A percentile compares a stretch with the other conserved stretches of the same genome.
phyloP scores from a whole-genome alignment of 2,113 vertebrate species.

The Pteronura brasiliensis region DNA sequence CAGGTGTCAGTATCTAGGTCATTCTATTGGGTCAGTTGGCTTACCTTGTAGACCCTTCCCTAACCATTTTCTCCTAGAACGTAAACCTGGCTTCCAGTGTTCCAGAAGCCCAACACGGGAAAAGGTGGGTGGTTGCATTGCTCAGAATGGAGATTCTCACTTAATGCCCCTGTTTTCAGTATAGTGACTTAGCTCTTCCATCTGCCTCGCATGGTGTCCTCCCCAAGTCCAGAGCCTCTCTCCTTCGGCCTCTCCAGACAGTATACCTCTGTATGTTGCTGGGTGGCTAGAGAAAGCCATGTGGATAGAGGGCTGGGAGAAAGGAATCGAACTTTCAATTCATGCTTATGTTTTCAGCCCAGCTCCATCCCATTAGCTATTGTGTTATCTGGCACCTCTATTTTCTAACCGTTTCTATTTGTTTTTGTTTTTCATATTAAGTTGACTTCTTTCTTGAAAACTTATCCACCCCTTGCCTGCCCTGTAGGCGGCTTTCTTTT shows the following conservation, averaged over 20 bases:
- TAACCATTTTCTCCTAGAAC: not conserved
- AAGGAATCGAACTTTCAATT: not conserved
- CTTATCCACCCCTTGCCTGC: not conserved
- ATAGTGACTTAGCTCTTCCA: not conserved
- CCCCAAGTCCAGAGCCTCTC: not conserved
- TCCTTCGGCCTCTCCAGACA: not conserved
- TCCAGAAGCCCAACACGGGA: not conserved
- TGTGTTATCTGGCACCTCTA: not conserved
- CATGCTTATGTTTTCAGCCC: not conserved
- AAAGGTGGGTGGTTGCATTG: not conserved
- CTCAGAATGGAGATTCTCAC: not conserved
- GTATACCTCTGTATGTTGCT: not conserved
- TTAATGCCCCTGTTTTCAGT: not conserved
- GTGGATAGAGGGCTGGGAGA: not conserved
- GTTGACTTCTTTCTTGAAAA: slow-evolving; percentile 1
- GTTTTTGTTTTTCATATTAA: not conserved
- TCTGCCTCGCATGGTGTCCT: not conserved
- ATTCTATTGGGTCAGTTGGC: not conserved
- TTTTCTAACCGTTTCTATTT: not conserved
- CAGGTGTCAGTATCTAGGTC: not conserved
- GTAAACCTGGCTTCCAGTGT: not conserved
- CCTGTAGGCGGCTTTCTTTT: not conserved
- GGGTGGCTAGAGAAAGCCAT: not conserved
- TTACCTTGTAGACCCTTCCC: not conserved
- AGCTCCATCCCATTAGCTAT: not conserved